Evolutionary conservation across 2,888 invertebrate genomes (phyloP), one percentile per base, ranked within the genome.

Genomic region (Heliconius charithonia): DNA sequence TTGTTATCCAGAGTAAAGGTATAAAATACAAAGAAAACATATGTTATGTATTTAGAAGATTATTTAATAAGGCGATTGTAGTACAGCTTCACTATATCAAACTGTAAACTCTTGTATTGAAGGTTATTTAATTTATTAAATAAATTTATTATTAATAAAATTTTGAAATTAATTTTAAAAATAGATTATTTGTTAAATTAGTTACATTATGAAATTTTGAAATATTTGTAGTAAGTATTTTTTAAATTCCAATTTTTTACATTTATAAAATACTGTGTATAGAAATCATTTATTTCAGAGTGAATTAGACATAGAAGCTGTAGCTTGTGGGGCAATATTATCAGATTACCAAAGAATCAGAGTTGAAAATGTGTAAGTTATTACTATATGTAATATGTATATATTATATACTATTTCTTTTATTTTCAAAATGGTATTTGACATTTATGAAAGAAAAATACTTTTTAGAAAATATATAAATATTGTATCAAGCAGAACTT

Each of bases 271-370:
- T 59, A 32, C n/a, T 32, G 41, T 65, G 16, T 45, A 59, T 72
- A 59, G 29, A 3, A 81, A 81, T 77, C 22, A 41, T 83, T 86
- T 85, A 86, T 95, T 95, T 85, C 87, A 97, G 96, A 95, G 96
- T 87, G 96, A 96, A 90, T 95, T 97, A 85, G 95, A 96, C 85
- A 95, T 98, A 89, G 98, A 99, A 89, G 99, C 98, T 77, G 99
- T 99, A 69, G 97, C 99, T 81, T 98, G 98, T 83, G 99, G 99
- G 84, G 99, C 99, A 83, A 99, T 99, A 90, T 95, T 99, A 85
- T 99, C 99, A 80, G 98, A 99, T 95, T 99, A 99, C 95, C 99
- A 99, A 96, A 97, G 99, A 93, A 96, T 98, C 87, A 96, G 99
- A 87, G 99, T 99, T 83, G 99, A 99, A 96, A 98, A 98, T 97